These are phyloP conservation scores for Aegypius monachus DNA, from an alignment of 2,113 vertebrate species.

Conservation along the genomic window DNA sequence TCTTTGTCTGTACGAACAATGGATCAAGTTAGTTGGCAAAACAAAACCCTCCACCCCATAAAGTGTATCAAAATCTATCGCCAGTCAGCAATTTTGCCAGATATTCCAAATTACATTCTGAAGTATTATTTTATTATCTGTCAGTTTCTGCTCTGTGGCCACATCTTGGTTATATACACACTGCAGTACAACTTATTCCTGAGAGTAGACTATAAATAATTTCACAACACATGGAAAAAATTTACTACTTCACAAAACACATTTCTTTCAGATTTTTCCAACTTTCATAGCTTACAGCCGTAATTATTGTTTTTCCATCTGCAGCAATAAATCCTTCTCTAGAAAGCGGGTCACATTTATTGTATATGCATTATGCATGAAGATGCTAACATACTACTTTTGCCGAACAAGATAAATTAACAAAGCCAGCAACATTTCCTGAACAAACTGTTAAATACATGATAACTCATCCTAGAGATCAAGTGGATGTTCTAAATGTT, in stretches of 20 bases:
- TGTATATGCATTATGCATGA: neutral
- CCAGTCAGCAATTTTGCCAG: neutral
- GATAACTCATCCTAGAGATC: neutral
- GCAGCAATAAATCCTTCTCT: constrained; percentile 22
- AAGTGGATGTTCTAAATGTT: neutral
- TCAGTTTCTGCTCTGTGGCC: neutral
- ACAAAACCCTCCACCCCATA: neutral
- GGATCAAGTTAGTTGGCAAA: neutral
- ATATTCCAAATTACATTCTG: neutral
- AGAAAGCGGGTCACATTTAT: neutral
- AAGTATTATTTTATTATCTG: neutral
- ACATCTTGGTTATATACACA: neutral
- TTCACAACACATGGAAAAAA: constrained; percentile 43
- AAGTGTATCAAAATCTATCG: neutral
- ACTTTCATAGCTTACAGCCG: constrained; percentile 21
- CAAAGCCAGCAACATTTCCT: constrained; percentile 32
- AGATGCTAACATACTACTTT: neutral
- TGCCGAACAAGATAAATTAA: neutral
- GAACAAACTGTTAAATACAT: neutral
- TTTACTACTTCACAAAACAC: constrained; percentile 21
- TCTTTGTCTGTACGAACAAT: constrained; percentile 29
- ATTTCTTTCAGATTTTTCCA: constrained; percentile 38
- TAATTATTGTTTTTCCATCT: constrained; percentile 45
- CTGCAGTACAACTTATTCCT: neutral
- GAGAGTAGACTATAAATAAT: constrained; percentile 28